phyloP scores from a whole-genome alignment of 53 echinoderm and acorn worm genomes.

The Arbacia lixula region DNA sequence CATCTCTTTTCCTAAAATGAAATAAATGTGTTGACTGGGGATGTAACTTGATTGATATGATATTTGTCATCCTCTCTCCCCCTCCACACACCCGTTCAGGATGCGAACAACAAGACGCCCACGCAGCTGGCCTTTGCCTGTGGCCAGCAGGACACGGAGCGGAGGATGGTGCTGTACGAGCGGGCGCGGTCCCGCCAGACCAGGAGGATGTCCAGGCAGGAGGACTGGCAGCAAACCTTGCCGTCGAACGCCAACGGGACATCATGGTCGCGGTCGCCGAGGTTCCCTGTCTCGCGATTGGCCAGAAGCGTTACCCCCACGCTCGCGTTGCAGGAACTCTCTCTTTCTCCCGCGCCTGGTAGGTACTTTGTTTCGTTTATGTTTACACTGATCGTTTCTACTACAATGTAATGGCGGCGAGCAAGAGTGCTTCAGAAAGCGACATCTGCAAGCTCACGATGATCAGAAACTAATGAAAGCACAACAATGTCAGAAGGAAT shows the following conservation, averaged over 20 bases:
- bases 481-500: too few relatives aligned
- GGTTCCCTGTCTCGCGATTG: conserved; percentile 78
- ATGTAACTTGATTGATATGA: background rate
- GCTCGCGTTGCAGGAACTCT: conserved; percentile 67
- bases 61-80: background rate
- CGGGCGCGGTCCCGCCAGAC: conserved; percentile 54
- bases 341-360: conserved; percentile 76
- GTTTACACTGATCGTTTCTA: too few relatives aligned
- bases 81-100: conserved; percentile 1
- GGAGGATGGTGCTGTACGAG: conserved; percentile 65
- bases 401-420: too few relatives aligned
- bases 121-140: conserved; percentile 75
- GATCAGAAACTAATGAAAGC: too few relatives aligned
- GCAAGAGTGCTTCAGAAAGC: too few relatives aligned
- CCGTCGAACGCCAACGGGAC: conserved; percentile 3
- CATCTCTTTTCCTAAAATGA: background rate
- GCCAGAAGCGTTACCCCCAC: conserved; percentile 81
- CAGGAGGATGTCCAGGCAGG: conserved; percentile 19
- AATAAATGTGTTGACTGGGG: too few relatives aligned
- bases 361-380: too few relatives aligned
- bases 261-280: conserved; percentile 77
- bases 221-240: conserved; percentile 17
- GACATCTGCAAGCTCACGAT: too few relatives aligned
- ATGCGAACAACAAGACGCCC: conserved; percentile 71
- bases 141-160: conserved; percentile 81